Evolutionary conservation across 2,797 vertebrate species (phyloP), one percentile per base, ranked within the genome.

Genomic region (Danio tinwini): DNA sequence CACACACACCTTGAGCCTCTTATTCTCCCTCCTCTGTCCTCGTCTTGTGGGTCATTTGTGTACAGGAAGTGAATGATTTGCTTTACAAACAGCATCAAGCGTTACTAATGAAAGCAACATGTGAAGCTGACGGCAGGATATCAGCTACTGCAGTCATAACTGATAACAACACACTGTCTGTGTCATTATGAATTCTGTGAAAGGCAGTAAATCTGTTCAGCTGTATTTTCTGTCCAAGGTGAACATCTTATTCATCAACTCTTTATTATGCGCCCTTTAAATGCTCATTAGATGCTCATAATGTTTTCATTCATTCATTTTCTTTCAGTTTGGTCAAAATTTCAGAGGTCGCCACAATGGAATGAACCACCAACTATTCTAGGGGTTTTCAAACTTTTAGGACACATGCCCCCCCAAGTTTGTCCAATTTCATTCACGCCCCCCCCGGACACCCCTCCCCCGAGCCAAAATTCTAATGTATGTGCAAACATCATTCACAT

Each of bases 21-120:
- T 45, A 67, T 67, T 55, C 29, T 17, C 12, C 47, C 49, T 76
- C 19, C 17, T 16, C 13, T 44, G 40, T 58, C 52, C 47, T 39
- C 21, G 42, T 49, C 75, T 58, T 16, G 10, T 17, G 40, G 63
- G 52, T 14, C 52, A 76, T 76, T 11, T 55, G 52, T 71, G 50
- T 55, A 19, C 7, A 71, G n/a, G 42, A 42, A 71, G 40, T 19
- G 0, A 58, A 44, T 19, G 56, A 45, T 21, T 42, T 44, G 53
- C 37, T 17, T 21, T 45, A 21, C 40, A 58, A 72, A 58, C 39
- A 10, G n/a, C 17, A 72, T 70, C n/a, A 40, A 52, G 29, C 39
- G 39, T 40, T 40, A 40, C 14, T 39, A n/a, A 56, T 70, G 5
- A 56, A 42, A 56, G 39, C 17, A 56, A 71, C 19, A 19, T 45